A percentile compares a stretch with the other conserved stretches of the same genome.
These are phyloP conservation scores for Gryllus longicercus DNA, from an alignment of 2,888 invertebrate species.

Conservation along the genomic window DNA sequence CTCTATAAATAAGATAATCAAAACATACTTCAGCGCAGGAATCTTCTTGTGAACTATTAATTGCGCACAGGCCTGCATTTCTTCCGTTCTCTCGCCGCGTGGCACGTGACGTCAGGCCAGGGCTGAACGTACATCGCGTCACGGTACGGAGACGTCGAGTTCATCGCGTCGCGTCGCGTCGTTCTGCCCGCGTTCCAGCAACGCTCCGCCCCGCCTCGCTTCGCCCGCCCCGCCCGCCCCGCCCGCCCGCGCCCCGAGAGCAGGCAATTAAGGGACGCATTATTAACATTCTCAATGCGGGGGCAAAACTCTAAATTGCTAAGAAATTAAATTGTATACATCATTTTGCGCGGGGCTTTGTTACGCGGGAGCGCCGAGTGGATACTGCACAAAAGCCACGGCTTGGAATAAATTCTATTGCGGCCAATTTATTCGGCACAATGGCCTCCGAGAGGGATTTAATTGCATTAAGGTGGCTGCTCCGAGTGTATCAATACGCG, in stretches of 20 bases:
- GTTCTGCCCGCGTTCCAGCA: neutral
- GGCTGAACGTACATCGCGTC: too few species aligned
- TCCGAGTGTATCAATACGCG: constrained; percentile 17
- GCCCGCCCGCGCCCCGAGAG: neutral
- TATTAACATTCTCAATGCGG: constrained; percentile 17
- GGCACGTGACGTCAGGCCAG: too few species aligned
- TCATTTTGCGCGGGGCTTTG: constrained; percentile 17
- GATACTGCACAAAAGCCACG: constrained; percentile 17
- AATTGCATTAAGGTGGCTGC: constrained; percentile 17
- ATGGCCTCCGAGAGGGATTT: constrained; percentile 9
- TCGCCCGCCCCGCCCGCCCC: neutral
- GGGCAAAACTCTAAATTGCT: constrained; percentile 17
- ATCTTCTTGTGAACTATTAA: too few species aligned
- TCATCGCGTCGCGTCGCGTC: too few species aligned
- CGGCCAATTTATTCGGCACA: constrained; percentile 17
- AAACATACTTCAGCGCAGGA: too few species aligned
- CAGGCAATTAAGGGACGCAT: constrained; percentile 17
- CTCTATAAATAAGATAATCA: too few species aligned
- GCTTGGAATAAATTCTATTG: constrained; percentile 17
- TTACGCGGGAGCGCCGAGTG: constrained; percentile 5
- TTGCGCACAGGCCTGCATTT: too few species aligned
- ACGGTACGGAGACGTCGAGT: too few species aligned
- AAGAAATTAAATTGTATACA: constrained; percentile 11
- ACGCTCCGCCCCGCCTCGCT: neutral
- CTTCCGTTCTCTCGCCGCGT: too few species aligned